phyloP scores from a whole-genome alignment of 2,113 vertebrate genomes.

The Echinops telfairi region DNA sequence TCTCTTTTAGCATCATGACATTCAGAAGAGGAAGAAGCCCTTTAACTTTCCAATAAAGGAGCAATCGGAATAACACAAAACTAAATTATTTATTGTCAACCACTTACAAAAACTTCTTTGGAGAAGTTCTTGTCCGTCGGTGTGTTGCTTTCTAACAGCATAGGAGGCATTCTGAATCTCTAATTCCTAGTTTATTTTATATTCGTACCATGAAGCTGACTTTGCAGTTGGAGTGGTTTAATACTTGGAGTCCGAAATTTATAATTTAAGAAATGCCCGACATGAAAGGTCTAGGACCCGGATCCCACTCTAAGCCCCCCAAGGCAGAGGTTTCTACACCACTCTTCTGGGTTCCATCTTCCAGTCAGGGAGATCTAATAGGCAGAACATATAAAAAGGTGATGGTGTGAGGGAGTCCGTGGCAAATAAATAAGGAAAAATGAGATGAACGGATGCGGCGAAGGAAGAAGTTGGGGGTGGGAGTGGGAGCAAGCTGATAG shows the following conservation, averaged over 20 bases:
- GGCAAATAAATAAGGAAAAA: conserved; percentile 8
- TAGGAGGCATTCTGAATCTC: conserved; percentile 53
- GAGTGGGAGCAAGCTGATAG: too few species aligned
- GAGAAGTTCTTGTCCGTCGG: conserved; percentile 38
- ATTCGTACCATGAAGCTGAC: conserved; percentile 38
- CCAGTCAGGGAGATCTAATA: conserved; percentile 17
- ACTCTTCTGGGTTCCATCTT: neutral
- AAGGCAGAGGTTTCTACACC: neutral
- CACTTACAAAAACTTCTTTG: conserved; percentile 49
- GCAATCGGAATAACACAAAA: neutral
- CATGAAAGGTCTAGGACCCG: conserved; percentile 37
- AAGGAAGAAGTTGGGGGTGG: too few species aligned
- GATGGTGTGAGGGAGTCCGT: neutral
- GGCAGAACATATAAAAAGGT: conserved; percentile 39
- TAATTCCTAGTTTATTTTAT: conserved; percentile 62
- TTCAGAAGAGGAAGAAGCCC: neutral
- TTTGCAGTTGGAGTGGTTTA: conserved; percentile 12
- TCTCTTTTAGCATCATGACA: conserved; percentile 41
- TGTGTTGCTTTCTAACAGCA: neutral
- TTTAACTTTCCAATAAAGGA: conserved; percentile 24
- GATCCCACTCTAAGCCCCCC: conserved; percentile 10
- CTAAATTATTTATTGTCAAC: conserved; percentile 50
- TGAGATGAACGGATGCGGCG: neutral
- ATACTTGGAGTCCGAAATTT: conserved; percentile 19
- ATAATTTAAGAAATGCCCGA: conserved; percentile 58